phyloP scores from a whole-genome alignment of 64 coral and sea anemone species.

The Pachyseris speciosa region DNA sequence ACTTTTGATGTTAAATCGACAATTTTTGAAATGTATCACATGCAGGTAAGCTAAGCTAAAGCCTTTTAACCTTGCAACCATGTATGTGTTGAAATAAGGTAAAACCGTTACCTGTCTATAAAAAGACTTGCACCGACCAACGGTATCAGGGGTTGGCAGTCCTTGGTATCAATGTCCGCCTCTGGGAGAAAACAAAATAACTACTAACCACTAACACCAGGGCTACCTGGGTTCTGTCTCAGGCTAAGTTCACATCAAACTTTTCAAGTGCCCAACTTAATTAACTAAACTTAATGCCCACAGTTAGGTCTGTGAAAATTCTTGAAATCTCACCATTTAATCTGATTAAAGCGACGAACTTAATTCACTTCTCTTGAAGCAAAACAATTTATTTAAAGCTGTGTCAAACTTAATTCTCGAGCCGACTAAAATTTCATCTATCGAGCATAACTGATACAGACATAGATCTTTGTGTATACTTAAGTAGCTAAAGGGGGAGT shows the following conservation, averaged over 20 bases:
- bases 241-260: conserved; percentile 4
- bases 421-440: neutral
- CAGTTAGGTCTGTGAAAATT: neutral
- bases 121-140: neutral
- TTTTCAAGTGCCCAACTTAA: neutral
- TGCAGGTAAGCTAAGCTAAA: neutral
- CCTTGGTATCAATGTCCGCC: neutral
- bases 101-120: neutral
- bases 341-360: neutral
- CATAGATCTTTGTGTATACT: neutral
- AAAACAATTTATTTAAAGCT: neutral
- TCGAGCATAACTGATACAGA: neutral
- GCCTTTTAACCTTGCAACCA: neutral
- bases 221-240: neutral
- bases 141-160: too few relatives aligned
- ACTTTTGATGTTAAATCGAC: neutral
- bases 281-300: neutral
- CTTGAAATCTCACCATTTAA: neutral
- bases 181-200: neutral
- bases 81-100: neutral
- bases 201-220: neutral
- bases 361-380: neutral
- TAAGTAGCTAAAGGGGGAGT: neutral
- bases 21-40: neutral
- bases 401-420: neutral